phyloP scores from a whole-genome alignment of 2,797 vertebrate species.

The Miichthys miiuy region DNA sequence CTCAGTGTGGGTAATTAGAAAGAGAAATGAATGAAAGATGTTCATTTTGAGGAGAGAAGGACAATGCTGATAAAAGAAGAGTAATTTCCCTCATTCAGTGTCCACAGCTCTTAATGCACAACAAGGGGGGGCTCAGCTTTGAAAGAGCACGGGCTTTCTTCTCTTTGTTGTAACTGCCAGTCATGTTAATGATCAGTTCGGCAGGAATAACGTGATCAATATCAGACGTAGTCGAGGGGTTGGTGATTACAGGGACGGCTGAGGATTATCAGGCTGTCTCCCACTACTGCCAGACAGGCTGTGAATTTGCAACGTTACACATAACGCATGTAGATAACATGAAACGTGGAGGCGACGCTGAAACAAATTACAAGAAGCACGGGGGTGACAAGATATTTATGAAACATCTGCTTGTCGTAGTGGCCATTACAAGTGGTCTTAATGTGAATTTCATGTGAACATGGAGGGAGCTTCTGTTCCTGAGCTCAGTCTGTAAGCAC shows the following conservation, averaged over 20 bases:
- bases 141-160: conserved; percentile 72
- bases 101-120: conserved; percentile 75
- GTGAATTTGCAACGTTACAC: conserved; percentile 41
- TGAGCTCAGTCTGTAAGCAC: not conserved
- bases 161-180: conserved; percentile 82
- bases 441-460: conserved; percentile 20
- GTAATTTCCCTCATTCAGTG: conserved; percentile 72
- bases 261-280: conserved; percentile 68
- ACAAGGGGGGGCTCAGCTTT: conserved; percentile 68
- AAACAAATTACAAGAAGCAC: conserved; percentile 36
- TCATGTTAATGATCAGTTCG: conserved; percentile 82
- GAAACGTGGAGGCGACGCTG: conserved; percentile 20
- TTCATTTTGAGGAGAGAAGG: conserved; percentile 73
- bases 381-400: not conserved
- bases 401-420: conserved; percentile 29
- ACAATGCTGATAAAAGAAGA: conserved; percentile 76
- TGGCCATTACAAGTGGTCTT: conserved; percentile 5
- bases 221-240: conserved; percentile 75
- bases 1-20: conserved; percentile 75
- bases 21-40: conserved; percentile 77
- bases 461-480: not conserved
- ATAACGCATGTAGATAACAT: conserved; percentile 30
- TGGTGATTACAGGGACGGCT: conserved; percentile 74
- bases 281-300: conserved; percentile 47
- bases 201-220: conserved; percentile 82